A percentile compares a stretch with the other conserved stretches of the same genome.
phyloP scores from a whole-genome alignment of 2,888 invertebrate species.

The Pinctada fucata region DNA sequence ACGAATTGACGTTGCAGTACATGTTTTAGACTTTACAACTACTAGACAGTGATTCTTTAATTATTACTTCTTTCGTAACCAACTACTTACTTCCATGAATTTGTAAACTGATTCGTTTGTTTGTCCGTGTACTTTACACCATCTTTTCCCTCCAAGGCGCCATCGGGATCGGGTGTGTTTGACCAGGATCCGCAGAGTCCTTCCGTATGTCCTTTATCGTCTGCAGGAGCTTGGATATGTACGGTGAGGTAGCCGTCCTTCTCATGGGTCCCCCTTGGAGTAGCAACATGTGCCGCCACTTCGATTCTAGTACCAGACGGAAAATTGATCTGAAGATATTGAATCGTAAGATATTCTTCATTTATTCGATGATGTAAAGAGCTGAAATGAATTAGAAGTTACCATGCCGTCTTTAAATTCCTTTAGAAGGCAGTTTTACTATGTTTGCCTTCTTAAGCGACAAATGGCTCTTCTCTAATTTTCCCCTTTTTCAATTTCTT shows the following conservation, averaged over 20 bases:
- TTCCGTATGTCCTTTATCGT: slow-evolving; percentile 18
- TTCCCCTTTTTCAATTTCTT: too few species aligned
- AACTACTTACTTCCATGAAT: slow-evolving; percentile 22
- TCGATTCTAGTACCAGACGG: slow-evolving; percentile 24
- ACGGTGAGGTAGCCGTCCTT: slow-evolving; percentile 10
- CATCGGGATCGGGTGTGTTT: not conserved
- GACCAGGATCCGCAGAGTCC: slow-evolving; percentile 27
- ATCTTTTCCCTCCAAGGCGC: slow-evolving; percentile 20
- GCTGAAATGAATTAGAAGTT: too few species aligned
- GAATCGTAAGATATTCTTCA: too few species aligned
- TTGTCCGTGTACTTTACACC: slow-evolving; percentile 1
- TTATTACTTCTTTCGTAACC: too few species aligned
- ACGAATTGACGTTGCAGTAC: too few species aligned
- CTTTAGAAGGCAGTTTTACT: too few species aligned
- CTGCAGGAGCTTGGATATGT: slow-evolving; percentile 16
- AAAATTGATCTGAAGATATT: slow-evolving; percentile 21
- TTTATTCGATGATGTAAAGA: too few species aligned
- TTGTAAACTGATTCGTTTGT: slow-evolving; percentile 1
- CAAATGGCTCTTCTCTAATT: too few species aligned
- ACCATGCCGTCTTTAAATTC: too few species aligned
- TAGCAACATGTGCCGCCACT: not conserved
- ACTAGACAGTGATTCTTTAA: too few species aligned
- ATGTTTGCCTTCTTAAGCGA: too few species aligned
- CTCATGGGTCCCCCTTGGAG: not conserved
- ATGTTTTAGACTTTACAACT: too few species aligned